Conservation (phyloP, 1,140 invertebrate genomes). For the Drosophila albomicans region DNA sequence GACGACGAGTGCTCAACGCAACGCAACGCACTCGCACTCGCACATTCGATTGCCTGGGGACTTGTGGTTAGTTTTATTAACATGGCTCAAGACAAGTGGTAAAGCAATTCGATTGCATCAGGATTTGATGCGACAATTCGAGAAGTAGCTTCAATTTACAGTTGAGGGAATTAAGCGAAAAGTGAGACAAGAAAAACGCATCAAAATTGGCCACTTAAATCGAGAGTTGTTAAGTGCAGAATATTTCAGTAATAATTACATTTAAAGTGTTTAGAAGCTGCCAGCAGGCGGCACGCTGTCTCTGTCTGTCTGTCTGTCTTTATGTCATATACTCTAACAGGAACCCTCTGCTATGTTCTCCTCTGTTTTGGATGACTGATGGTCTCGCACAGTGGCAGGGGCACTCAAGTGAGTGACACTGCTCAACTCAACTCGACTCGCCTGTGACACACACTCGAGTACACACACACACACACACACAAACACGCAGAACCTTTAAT, state of each 20-base stretch:
- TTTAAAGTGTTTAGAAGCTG: conserved; percentile 57
- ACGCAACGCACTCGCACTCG: background rate
- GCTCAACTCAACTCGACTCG: conserved; percentile 17
- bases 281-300: conserved; percentile 13
- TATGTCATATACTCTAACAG: conserved; percentile 6
- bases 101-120: background rate
- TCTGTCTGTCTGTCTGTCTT: background rate
- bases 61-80: conserved; percentile 14
- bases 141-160: background rate
- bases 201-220: background rate
- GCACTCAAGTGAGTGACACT: conserved; percentile 24
- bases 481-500: background rate
- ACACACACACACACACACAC: conserved; percentile 8
- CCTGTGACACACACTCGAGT: conserved; percentile 7
- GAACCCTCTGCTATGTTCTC: conserved; percentile 15
- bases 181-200: background rate
- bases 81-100: background rate
- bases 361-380: conserved; percentile 27
- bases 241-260: conserved; percentile 54
- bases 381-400: conserved; percentile 16
- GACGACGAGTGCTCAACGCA: conserved; percentile 7
- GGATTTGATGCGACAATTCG: conserved; percentile 1
- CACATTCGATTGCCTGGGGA: conserved; percentile 9
- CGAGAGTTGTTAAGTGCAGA: background rate
- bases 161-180: background rate